Evolutionary conservation across 2,113 vertebrate species (phyloP), one percentile per base, ranked within the genome.

Genomic region (Larimichthys crocea): DNA sequence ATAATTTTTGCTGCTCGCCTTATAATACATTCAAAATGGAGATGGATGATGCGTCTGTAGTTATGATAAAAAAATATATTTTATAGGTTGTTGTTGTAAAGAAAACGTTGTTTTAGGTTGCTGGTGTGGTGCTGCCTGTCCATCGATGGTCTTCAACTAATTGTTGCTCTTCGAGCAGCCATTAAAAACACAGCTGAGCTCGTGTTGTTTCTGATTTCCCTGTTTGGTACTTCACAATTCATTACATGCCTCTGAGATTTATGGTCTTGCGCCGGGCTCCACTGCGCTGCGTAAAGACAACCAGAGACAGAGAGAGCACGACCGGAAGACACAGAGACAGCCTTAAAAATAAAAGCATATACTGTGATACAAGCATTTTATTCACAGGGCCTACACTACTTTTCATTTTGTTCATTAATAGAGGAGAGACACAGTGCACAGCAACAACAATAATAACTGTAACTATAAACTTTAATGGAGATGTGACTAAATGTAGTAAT

Each of bases 331-430:
- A 63, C 2, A 4, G 2, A 1, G 5, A 5, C 0, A 14, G 15
- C 4, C 11, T 50, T 17, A 19, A 42, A 77, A 90, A 84, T 88
- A 87, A 90, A 91, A 88, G 79, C 72, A 57, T 0, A 10, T 11
- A 2, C 10, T 53, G 5, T 20, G 11, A 29, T 5, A 6, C 16
- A 29, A 26, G 48, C 15, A 6, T 11, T 1, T 0, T 2, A 49
- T 49, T 29, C 24, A 20, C 22, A 48, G 11, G 10, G 7, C 14
- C 10, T 15, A 3, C 7, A 2, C 0, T 7, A 19, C 19, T 19
- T 50, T 46, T 24, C 1, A 46, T 8, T 7, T 35, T 35, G 35
- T 40, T 40, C 35, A 40, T 40, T 40, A 9, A 40, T 40, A 8
- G 6, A 40, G n/a, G 35, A 9, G 35, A 40, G 7, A 40, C 8